Evolutionary conservation across 2,888 invertebrate species (phyloP), one percentile per base, ranked within the genome.

Genomic region (Sphaerophoria taeniata): DNA sequence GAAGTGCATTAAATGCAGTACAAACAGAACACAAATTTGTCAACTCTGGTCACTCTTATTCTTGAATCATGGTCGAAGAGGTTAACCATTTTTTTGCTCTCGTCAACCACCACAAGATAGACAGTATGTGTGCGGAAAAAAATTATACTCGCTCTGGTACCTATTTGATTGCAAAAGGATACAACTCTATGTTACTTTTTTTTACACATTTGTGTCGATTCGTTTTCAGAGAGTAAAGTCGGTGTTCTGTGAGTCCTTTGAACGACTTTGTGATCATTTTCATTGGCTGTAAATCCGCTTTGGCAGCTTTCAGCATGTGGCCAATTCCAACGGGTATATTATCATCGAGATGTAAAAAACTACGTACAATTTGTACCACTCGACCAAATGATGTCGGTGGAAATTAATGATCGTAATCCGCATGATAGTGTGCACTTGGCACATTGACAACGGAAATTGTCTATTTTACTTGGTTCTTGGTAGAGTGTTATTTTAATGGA

Each of bases 201-300:
- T 65, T 60, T 65, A 12, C 49, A 6, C 39, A 31, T 43, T 43
- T 43, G 43, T 43, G 6, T 39, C 9, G 11, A 3, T 3, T 11
- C 43, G 9, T 11, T 3, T 43, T 43, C 24, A 24, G 24, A 24
- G 24, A 24, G 24, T 24, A 24, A 24, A 24, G 24, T 24, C 24
- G 24, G 24, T 24, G 24, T 24, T 24, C 24, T 24, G 24, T 24
- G 6, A 43, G 43, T 43, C 12, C 43, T 43, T 84, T 79, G 58
- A 85, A 85, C 73, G 76, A 85, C 80, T 72, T 76, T 61, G 60
- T 80, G 85, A 85, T 81, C 72, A 56, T 76, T 81, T 85, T 85
- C 73, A 85, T 76, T 85, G 81, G 81, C 80, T 81, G 73, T 76
- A 85, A 85, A 85, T 81, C 76, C 81, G 70, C 81, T 80, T 81